Percentiles rank a stretch among this genome's conserved stretches.
Evolutionary conservation across 2,888 invertebrate species (phyloP).

Genomic region (Caenorhabditis parvicauda): DNA sequence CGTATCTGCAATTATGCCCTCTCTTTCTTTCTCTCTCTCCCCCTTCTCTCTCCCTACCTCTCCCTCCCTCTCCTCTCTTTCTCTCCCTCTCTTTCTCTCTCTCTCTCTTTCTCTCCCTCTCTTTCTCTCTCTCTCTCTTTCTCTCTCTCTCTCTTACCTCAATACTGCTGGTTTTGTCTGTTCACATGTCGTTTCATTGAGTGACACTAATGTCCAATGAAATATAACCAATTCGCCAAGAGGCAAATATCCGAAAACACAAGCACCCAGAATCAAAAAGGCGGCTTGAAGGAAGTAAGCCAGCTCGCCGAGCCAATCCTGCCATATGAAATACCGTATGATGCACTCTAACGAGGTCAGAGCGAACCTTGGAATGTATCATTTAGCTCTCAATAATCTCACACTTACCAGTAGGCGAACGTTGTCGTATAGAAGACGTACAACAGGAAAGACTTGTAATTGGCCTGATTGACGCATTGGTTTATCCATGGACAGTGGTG

Average conservation of each 20-base stretch:
- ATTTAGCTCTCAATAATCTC: not conserved
- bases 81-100: too few species aligned
- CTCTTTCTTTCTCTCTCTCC: not conserved
- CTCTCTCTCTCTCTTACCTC: slow-evolving; percentile 25
- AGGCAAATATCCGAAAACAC: slow-evolving; percentile 36
- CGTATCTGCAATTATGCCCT: slow-evolving; percentile 21
- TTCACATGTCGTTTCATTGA: slow-evolving; percentile 56
- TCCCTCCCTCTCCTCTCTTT: too few species aligned
- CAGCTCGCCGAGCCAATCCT: slow-evolving; percentile 31
- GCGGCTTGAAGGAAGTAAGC: slow-evolving; percentile 18
- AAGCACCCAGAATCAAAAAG: slow-evolving; percentile 6
- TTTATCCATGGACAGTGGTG: slow-evolving; percentile 56
- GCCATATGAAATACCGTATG: slow-evolving; percentile 39
- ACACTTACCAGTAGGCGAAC: slow-evolving; percentile 28
- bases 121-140: too few species aligned
- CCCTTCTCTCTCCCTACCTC: too few species aligned
- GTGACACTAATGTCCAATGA: slow-evolving; percentile 34
- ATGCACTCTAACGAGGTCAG: slow-evolving; percentile 34
- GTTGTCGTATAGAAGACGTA: slow-evolving; percentile 42
- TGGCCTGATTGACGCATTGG: slow-evolving; percentile 39
- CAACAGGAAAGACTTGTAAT: slow-evolving; percentile 53
- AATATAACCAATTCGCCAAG: slow-evolving; percentile 44
- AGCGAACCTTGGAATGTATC: slow-evolving; percentile 18
- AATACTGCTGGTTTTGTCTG: slow-evolving; percentile 51
- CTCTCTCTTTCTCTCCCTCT: too few species aligned